Percentiles rank a stretch among this genome's conserved stretches.
Evolutionary conservation across 2,113 vertebrate genomes (phyloP).

Genomic region (Semnopithecus entellus): DNA sequence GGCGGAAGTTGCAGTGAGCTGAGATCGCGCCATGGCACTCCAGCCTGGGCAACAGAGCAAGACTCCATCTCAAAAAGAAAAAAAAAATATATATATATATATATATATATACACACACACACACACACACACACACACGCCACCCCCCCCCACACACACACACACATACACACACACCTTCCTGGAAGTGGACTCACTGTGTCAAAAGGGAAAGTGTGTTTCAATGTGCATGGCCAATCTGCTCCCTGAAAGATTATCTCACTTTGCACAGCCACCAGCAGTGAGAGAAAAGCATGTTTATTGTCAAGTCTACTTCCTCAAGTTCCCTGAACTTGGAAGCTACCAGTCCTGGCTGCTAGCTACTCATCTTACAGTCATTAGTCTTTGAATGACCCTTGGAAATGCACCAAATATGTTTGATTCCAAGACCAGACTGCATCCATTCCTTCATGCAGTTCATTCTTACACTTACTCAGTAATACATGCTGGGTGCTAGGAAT

Average conservation of each 20-base stretch:
- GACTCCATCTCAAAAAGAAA: too few species aligned
- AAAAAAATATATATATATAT: too few species aligned
- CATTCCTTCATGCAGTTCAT: background rate
- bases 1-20: too few species aligned
- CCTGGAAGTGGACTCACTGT: background rate
- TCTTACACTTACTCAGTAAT: background rate
- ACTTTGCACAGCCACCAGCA: background rate
- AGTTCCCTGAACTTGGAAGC: background rate
- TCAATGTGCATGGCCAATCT: background rate
- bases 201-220: background rate
- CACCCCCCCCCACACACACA: too few species aligned
- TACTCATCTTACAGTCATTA: background rate
- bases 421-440: background rate
- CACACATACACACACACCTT: too few species aligned
- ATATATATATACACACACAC: rapidly evolving
- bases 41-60: too few species aligned
- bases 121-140: too few species aligned
- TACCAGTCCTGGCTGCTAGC: background rate
- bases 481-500: background rate
- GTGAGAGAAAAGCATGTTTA: background rate
- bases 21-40: too few species aligned
- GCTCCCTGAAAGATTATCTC: background rate
- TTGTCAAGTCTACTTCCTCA: background rate
- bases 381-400: background rate
- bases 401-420: background rate